Evolutionary conservation across 2,888 invertebrate species (phyloP).

Genomic region (Ectropis crepuscularia): DNA sequence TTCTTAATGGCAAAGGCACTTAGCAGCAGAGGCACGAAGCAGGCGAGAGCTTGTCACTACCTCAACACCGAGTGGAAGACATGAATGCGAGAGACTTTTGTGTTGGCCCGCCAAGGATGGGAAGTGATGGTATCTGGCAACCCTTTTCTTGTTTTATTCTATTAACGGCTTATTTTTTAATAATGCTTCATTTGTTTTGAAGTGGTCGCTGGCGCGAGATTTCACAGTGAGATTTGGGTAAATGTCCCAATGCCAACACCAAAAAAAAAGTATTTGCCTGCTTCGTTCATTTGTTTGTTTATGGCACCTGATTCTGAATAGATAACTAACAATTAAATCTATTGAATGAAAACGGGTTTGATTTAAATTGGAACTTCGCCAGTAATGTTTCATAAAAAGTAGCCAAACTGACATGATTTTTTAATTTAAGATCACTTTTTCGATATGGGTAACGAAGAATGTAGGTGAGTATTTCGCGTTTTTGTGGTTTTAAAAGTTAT

Average conservation of each 20-base stretch:
- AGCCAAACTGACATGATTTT: no score
- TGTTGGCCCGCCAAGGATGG: conserved; percentile 60
- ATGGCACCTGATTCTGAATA: no score
- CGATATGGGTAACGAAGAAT: no score
- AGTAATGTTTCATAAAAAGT: no score
- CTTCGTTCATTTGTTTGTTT: neutral
- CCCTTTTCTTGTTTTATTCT: conserved; percentile 53
- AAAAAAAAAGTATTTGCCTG: neutral
- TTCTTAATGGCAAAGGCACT: conserved; percentile 21
- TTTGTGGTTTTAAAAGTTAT: no score
- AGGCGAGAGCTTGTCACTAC: conserved; percentile 75
- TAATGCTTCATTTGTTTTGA: conserved; percentile 17
- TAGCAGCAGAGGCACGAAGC: conserved; percentile 6
- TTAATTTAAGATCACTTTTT: no score
- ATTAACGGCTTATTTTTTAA: conserved; percentile 51
- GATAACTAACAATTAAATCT: no score
- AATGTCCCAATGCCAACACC: neutral
- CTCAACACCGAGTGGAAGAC: conserved; percentile 52
- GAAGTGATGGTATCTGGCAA: conserved; percentile 62
- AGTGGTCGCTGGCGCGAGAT: conserved; percentile 11
- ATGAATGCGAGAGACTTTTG: conserved; percentile 50
- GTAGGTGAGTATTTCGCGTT: no score
- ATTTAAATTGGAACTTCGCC: no score
- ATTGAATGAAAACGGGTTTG: no score
- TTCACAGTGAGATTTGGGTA: conserved; percentile 4